phyloP scores from a whole-genome alignment of 35 echinoderm and acorn worm genomes.

The Heliocidaris tuberculata region DNA sequence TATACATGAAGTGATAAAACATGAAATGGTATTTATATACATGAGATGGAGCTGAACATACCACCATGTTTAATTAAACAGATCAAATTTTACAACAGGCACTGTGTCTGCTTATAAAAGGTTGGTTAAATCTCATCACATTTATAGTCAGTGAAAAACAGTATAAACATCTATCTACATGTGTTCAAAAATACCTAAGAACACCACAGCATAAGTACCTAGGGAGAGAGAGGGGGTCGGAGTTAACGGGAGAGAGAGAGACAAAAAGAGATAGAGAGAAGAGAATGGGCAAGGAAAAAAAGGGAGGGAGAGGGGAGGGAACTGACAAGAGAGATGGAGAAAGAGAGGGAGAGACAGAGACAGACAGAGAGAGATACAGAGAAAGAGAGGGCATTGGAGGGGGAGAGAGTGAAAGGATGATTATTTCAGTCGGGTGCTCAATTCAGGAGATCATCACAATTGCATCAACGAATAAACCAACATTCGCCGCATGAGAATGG shows the following conservation, averaged over 20 bases:
- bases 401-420: neutral
- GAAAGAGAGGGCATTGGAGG: neutral
- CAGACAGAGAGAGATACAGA: neutral
- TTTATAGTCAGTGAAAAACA: too few species aligned
- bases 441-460: neutral
- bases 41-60: too few species aligned
- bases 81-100: too few species aligned
- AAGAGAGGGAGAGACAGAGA: neutral
- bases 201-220: too few species aligned
- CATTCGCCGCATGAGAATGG: neutral
- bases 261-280: neutral
- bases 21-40: too few species aligned
- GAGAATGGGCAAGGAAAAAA: neutral
- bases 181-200: neutral
- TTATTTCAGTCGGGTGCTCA: neutral
- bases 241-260: neutral
- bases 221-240: neutral
- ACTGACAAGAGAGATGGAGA: constrained; percentile 19
- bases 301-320: constrained; percentile 2
- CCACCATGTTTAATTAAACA: too few species aligned
- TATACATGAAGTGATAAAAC: too few species aligned
- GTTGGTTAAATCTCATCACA: too few species aligned
- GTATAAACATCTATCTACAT: too few species aligned
- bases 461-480: neutral
- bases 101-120: too few species aligned